phyloP scores from a whole-genome alignment of 2,113 vertebrate species.

The Gymnobelideus leadbeateri region DNA sequence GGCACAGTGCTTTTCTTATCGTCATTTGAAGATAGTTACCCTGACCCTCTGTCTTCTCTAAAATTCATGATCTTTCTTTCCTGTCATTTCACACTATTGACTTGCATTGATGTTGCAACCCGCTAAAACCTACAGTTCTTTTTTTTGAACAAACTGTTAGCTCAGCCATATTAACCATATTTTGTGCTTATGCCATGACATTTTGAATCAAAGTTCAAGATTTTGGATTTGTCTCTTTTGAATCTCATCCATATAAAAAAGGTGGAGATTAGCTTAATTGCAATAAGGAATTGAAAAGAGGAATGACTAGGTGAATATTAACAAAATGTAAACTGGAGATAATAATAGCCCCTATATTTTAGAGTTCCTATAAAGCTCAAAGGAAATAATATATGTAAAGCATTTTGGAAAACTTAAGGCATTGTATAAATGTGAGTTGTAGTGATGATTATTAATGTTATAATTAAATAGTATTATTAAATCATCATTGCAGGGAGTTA shows the following conservation, averaged over 20 bases:
- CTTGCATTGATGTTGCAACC: neutral
- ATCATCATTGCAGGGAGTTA: neutral
- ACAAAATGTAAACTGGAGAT: no score
- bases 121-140: neutral
- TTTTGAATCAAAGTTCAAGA: neutral
- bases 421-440: no score
- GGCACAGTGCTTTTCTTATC: neutral
- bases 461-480: neutral
- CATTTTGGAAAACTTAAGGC: no score
- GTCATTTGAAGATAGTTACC: neutral
- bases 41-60: neutral
- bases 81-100: neutral
- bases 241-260: neutral
- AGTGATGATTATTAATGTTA: neutral
- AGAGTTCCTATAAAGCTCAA: no score
- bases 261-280: no score
- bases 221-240: neutral
- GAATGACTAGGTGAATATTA: no score
- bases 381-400: no score
- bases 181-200: neutral
- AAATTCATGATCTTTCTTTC: neutral
- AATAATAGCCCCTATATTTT: no score
- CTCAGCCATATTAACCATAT: neutral
- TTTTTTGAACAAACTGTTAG: neutral
- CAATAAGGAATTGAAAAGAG: no score